Conservation (phyloP, 2,113 vertebrate genomes). For the Labrus mixtus region DNA sequence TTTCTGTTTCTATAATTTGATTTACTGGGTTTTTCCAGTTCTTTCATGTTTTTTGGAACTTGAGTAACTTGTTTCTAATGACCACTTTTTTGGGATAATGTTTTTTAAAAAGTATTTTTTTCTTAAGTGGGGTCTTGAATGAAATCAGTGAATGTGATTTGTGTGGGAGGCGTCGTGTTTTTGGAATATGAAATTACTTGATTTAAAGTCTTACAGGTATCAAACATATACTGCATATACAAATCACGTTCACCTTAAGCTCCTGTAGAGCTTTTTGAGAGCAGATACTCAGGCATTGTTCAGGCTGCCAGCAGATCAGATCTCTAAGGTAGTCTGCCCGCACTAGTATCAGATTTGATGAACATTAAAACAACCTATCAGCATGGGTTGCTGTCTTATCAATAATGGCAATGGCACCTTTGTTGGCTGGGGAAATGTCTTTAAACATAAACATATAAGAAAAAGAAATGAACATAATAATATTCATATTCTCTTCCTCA, state of each 20-base stretch:
- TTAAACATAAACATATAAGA: not conserved
- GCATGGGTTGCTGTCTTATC: not conserved
- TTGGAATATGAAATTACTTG: too few species aligned
- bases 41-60: not conserved
- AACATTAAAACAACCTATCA: not conserved
- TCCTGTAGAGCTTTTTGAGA: too few species aligned
- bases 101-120: too few species aligned
- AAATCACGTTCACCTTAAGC: not conserved
- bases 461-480: too few species aligned
- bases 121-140: not conserved
- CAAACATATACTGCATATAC: not conserved
- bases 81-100: not conserved
- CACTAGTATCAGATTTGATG: too few species aligned
- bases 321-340: too few species aligned
- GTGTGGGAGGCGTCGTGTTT: constrained; percentile 9
- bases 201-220: not conserved
- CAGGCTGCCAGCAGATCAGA: too few species aligned
- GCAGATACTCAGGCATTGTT: too few species aligned
- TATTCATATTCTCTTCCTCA: too few species aligned
- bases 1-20: not conserved
- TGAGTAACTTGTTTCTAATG: not conserved
- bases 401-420: not conserved
- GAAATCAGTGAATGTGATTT: not conserved
- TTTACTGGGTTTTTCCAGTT: not conserved
- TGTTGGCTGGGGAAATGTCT: not conserved